Evolutionary conservation across 2,113 vertebrate species (phyloP), one percentile per base, ranked within the genome.

Genomic region (Xenus cinereus): DNA sequence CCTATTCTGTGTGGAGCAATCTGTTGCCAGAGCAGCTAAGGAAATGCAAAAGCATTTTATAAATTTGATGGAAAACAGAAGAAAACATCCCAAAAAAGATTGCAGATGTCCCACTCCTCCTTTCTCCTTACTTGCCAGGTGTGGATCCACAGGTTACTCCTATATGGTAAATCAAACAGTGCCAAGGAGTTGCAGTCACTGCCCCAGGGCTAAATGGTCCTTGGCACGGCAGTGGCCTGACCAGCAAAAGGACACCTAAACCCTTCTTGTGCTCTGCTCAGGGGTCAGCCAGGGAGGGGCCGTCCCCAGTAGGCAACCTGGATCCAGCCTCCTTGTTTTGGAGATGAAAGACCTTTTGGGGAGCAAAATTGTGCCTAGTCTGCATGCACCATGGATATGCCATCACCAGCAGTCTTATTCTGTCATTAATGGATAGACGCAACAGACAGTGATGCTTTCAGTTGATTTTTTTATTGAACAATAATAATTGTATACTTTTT

Each of bases 391-490:
- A 14, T 33, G 35, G 16, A 16, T 69, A 7, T 59, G 79, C 64
- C 27, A 24, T 45, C 22, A 41, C 35, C n/a, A 27, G 37, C 59
- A 26, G 28, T 69, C 35, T 69, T 48, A 53, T 24, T 43, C 37
- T n/a, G 22, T 50, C 18, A 12, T 33, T 33, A 57, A 83, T 48
- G 13, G 35, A 50, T 32, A 30, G 23, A 78, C 45, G 45, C 39
- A 5, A 28, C 74, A n/a, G 51, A 62, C 27, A 71, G 60, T 37
- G 67, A n/a, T 81, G 39, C 50, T 74, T 66, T 60, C 54, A 59
- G 26, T 45, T 19, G 53, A 72, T n/a, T 63, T 37, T 62, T 97
- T 98, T 91, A 97, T 96, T 98, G 87, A 95, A 92, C 92, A 94
- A 87, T 94, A 89, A 85, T 92, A 87, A 95, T 45, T 17, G 26